Percentiles rank a stretch among this genome's conserved stretches.
phyloP scores from a whole-genome alignment of 2,113 vertebrate genomes.

The Clinocottus analis region DNA sequence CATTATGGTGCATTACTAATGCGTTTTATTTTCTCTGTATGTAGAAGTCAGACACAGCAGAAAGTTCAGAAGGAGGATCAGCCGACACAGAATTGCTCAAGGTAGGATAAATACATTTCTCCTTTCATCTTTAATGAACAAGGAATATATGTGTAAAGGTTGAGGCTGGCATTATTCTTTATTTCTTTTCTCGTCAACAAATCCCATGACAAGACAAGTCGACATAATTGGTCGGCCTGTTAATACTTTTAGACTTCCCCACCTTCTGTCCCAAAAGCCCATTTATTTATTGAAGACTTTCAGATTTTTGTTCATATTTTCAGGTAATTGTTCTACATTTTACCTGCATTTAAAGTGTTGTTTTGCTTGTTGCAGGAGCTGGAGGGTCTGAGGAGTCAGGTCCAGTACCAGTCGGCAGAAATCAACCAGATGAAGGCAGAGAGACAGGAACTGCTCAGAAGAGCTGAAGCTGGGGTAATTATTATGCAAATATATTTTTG shows the following conservation, averaged over 20 bases:
- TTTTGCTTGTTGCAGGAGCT: slow-evolving; percentile 83
- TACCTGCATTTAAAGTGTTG: not conserved
- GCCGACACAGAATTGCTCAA: slow-evolving; percentile 84
- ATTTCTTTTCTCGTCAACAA: not conserved
- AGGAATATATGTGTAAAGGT: not conserved
- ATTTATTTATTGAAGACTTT: not conserved
- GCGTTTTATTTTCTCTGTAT: not conserved
- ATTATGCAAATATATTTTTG: not conserved
- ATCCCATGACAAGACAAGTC: not conserved
- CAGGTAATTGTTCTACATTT: not conserved
- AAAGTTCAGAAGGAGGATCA: slow-evolving; percentile 67
- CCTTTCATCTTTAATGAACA: not conserved
- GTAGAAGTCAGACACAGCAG: slow-evolving; percentile 83
- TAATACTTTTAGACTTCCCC: not conserved
- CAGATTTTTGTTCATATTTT: not conserved
- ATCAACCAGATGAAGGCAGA: slow-evolving; percentile 88
- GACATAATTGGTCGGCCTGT: not conserved
- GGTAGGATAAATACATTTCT: slow-evolving; percentile 75
- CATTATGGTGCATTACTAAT: not conserved
- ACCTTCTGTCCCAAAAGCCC: not conserved
- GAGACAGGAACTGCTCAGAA: slow-evolving; percentile 86
- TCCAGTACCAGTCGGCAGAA: slow-evolving; percentile 86
- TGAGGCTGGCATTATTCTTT: not conserved
- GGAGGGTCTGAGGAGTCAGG: slow-evolving; percentile 85
- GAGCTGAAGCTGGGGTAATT: slow-evolving; percentile 77